Percentiles rank a stretch among this genome's conserved stretches.
Evolutionary conservation across 2,113 vertebrate genomes (phyloP).

Genomic region (Oxyruncus cristatus): DNA sequence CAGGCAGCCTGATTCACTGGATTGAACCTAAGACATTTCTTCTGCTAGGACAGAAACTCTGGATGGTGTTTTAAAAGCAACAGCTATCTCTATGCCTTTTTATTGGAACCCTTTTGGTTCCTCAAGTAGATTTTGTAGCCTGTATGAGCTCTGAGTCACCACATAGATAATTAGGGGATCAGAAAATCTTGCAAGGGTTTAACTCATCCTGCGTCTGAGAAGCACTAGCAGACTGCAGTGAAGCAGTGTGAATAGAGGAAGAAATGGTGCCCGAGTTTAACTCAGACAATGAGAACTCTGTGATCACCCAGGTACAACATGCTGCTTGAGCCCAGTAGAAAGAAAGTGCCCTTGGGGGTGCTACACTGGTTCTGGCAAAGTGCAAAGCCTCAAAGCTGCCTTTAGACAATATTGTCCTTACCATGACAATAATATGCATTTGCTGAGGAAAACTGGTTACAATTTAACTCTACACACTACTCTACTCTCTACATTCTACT

Average conservation of each 20-base stretch:
- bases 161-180: background rate
- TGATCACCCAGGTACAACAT: background rate
- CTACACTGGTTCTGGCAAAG: background rate
- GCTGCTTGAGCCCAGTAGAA: background rate
- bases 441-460: background rate
- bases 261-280: background rate
- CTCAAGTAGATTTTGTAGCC: background rate
- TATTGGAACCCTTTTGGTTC: background rate
- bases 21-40: background rate
- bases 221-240: background rate
- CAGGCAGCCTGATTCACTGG: background rate
- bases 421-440: background rate
- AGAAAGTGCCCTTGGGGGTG: background rate
- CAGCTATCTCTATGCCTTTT: background rate
- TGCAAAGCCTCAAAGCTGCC: background rate
- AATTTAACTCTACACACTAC: background rate
- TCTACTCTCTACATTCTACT: too few relatives aligned
- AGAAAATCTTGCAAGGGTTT: background rate
- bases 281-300: rapidly evolving
- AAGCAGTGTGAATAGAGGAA: background rate
- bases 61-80: background rate
- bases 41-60: background rate
- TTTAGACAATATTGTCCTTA: background rate
- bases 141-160: background rate
- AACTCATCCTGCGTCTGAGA: background rate